Percentiles rank a stretch among this genome's conserved stretches.
phyloP scores from a whole-genome alignment of 2,113 vertebrate genomes.

The cat (Felis catus) region F.catus_Fca126_mat1.0 CM031412.1:236222001-236222500 shows the following conservation, averaged over 20 bases:
- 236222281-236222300: accelerated
- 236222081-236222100: conserved; percentile 40
- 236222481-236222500: neutral
- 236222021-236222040: neutral
- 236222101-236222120: conserved; percentile 28
- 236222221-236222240: neutral
- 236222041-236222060: conserved; percentile 59
- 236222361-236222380: accelerated
- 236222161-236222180: neutral
- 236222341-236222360: neutral
- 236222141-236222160: neutral
- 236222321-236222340: neutral
- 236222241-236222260: neutral
- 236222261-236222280: neutral
- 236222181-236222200: neutral
- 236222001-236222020: conserved; percentile 37
- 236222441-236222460: accelerated
- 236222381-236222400: accelerated
- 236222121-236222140: neutral
- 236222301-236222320: neutral
- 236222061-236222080: neutral
- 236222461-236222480: neutral
- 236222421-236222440: neutral
- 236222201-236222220: neutral
- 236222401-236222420: accelerated